phyloP scores from a whole-genome alignment of 1,140 invertebrate genomes.

The Calosoma granatense region DNA sequence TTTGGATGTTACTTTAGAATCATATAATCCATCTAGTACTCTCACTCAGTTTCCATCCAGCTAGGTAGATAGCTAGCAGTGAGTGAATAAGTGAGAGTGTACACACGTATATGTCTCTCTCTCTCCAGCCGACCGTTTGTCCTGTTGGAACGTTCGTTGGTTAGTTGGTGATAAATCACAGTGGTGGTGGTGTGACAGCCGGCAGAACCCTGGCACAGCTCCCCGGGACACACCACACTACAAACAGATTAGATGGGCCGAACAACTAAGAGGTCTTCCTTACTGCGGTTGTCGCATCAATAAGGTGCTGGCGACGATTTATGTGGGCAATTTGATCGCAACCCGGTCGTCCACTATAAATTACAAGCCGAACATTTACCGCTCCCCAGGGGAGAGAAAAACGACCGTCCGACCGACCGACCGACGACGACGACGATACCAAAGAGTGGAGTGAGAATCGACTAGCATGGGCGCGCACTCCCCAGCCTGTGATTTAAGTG shows the following conservation, averaged over 20 bases:
- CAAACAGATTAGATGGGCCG: conserved; percentile 11
- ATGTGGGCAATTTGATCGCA: conserved; percentile 25
- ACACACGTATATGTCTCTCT: no score
- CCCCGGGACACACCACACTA: background rate
- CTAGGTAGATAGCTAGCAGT: no score
- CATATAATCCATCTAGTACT: no score
- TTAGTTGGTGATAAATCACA: conserved; percentile 9
- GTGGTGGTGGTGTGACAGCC: background rate
- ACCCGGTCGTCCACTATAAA: conserved; percentile 13
- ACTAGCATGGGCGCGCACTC: conserved; percentile 15
- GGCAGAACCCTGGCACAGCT: background rate
- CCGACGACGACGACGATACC: background rate
- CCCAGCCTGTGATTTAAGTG: no score
- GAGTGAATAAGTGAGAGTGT: no score
- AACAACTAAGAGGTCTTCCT: conserved; percentile 12
- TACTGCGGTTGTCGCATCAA: conserved; percentile 22
- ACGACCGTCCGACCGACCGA: background rate
- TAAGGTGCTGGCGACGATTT: conserved; percentile 25
- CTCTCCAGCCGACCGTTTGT: no score
- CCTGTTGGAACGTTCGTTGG: no score
- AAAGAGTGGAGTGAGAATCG: background rate
- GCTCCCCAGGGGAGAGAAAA: background rate
- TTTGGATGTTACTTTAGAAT: no score
- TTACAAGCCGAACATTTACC: conserved; percentile 15
- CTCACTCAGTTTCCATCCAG: no score